These are phyloP conservation scores for Agrenia bidenticulata DNA, from an alignment of 2,888 invertebrate species.

Conservation along the genomic window DNA sequence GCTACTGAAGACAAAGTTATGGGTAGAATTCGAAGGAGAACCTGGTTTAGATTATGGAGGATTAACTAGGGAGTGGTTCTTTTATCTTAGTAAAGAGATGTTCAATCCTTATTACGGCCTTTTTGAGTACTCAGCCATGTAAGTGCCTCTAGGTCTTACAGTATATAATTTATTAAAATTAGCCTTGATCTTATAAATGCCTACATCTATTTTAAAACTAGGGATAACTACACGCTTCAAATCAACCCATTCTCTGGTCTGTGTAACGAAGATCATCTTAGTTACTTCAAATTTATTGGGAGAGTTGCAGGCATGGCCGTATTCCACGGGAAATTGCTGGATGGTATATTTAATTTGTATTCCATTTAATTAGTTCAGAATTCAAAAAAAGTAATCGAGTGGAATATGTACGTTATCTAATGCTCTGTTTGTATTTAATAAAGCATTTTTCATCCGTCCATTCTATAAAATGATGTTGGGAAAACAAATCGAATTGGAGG, in stretches of 20 bases:
- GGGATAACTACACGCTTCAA: conserved; percentile 79
- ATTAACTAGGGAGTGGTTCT: conserved; percentile 97
- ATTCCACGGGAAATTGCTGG: conserved; percentile 95
- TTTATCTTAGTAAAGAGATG: conserved; percentile 97
- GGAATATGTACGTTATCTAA: too few species aligned
- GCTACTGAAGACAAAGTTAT: conserved; percentile 92
- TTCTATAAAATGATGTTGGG: conserved; percentile 99
- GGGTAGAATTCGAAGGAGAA: conserved; percentile 99
- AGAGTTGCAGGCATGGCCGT: conserved; percentile 98
- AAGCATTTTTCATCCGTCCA: conserved; percentile 98
- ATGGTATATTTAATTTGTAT: too few species aligned
- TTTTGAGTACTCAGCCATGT: conserved; percentile 99
- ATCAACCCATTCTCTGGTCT: conserved; percentile 97
- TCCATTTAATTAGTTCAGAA: too few species aligned
- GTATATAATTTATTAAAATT: conserved; percentile 8
- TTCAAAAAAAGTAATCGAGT: too few species aligned
- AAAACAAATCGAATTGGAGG: conserved; percentile 77
- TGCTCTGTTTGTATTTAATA: conserved; percentile 54
- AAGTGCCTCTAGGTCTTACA: conserved; percentile 59
- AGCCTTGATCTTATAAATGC: neutral
- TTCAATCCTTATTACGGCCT: conserved; percentile 99
- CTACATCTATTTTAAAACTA: neutral
- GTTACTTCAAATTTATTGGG: conserved; percentile 98
- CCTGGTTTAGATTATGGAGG: conserved; percentile 96
- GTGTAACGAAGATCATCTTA: conserved; percentile 96